Conservation (phyloP, 2,797 vertebrate species). For the Rhabdophis nuchalis region DNA sequence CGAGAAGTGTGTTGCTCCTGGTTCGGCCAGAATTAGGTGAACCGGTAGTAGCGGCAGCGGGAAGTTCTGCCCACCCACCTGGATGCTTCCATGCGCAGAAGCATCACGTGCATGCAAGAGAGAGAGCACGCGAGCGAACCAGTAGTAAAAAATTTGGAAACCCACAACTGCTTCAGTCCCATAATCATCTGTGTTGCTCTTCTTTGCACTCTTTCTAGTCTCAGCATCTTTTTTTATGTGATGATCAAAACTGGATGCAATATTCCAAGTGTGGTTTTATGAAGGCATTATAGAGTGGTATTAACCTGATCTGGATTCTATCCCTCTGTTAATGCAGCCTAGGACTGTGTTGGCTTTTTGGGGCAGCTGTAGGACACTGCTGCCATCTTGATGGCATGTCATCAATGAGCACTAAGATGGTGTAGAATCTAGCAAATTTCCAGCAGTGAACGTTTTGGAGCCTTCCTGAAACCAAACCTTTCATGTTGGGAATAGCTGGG, state of each 20-base stretch:
- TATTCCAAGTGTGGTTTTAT: not conserved
- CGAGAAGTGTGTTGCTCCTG: too few species aligned
- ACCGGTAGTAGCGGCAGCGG: too few species aligned
- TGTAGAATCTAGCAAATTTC: not conserved
- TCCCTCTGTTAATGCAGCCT: not conserved
- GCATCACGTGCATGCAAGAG: too few species aligned
- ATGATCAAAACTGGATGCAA: not conserved
- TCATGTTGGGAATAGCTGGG: not conserved
- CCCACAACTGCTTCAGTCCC: not conserved
- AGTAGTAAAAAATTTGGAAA: too few species aligned
- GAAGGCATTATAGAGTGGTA: not conserved
- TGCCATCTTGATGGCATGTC: not conserved
- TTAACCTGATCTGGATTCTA: not conserved
- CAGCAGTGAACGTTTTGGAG: not conserved
- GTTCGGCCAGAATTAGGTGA: too few species aligned
- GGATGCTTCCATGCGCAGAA: too few species aligned
- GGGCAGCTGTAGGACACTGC: not conserved
- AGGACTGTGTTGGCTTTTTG: not conserved
- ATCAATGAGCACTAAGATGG: not conserved
- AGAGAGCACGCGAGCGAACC: too few species aligned
- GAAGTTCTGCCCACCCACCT: too few species aligned
- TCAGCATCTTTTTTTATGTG: not conserved
- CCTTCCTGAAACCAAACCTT: not conserved
- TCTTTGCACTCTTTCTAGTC: not conserved
- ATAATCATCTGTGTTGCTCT: not conserved